Evolutionary conservation across 2,888 invertebrate species (phyloP), one percentile per base, ranked within the genome.

Genomic region (Micropterix aruncella): DNA sequence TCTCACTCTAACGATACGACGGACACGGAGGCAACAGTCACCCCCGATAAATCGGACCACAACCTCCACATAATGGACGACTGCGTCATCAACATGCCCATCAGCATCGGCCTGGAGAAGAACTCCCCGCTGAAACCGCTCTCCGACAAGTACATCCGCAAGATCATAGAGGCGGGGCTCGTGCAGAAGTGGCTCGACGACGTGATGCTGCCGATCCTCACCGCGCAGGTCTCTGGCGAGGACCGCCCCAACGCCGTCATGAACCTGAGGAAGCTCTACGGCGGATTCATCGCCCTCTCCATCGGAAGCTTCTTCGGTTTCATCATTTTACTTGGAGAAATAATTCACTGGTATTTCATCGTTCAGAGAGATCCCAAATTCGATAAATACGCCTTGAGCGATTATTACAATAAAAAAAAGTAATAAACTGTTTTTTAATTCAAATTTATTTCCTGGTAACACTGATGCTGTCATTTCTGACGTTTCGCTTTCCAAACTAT

Each of bases 11-110:
- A 57, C 2, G 63, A 61, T 19, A 40, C 37, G 0, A 61, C 58
- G 2, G 53, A 54, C n/a, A 38, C 50, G 1, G 17, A 42, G 0
- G 36, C 17, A 7, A 48, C 47, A 43, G 47, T 45, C 12, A 55
- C 57, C 16, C 50, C 50, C 0, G 5, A 47, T 17, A 18, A 27
- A 38, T 49, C 15, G 2, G 67, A 72, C 43, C 65, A 74, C 46
- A 75, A 75, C 57, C 61, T 90, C 44, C 89, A 90, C 53, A 83
- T 90, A 7, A 90, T 90, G 89, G 66, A 70, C 2, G 81, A 87
- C 49, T 90, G 90, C 58, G 77, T 83, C 0, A 78, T 89, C 3
- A 78, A 80, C 51, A 83, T 86, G 74, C 89, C 89, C 0, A 76
- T 89, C 43, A 84, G 87, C 0, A 68, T 90, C 48, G 89, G 87